A percentile compares a stretch with the other conserved stretches of the same genome.
Conservation (phyloP, 2,888 invertebrate genomes). For the Eilema caniola region DNA sequence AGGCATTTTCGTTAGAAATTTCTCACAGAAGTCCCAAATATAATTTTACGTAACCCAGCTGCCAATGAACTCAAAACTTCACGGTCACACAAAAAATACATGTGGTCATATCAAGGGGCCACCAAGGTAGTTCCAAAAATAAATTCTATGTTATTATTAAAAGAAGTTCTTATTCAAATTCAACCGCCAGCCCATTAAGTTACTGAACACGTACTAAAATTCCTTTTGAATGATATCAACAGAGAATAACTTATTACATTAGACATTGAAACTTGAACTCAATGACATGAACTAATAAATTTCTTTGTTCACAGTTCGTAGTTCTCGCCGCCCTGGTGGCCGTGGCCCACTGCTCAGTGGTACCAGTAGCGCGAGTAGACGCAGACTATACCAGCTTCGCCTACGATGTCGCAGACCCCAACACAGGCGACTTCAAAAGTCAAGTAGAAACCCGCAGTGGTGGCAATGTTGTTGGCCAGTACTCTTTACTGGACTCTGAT, state of each 20-base stretch:
- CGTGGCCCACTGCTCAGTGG: constrained; percentile 77
- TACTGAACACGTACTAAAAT: neutral
- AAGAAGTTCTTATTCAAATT: constrained; percentile 1
- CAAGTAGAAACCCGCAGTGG: constrained; percentile 86
- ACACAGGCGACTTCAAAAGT: constrained; percentile 87
- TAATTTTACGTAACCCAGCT: neutral
- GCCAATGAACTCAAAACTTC: neutral
- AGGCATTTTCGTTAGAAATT: neutral
- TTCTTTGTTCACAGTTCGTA: constrained; percentile 70
- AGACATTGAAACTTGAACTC: neutral
- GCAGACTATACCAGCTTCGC: constrained; percentile 83
- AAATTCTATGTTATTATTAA: neutral
- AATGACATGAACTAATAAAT: neutral
- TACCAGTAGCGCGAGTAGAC: constrained; percentile 85
- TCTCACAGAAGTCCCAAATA: neutral
- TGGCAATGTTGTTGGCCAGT: constrained; percentile 84
- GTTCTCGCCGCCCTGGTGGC: constrained; percentile 77
- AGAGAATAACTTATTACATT: neutral
- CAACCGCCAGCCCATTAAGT: neutral
- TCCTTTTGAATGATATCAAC: constrained; percentile 2
- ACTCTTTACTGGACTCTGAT: constrained; percentile 85
- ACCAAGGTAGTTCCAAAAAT: neutral
- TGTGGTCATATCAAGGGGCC: neutral
- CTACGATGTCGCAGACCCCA: constrained; percentile 86
- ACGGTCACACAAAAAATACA: neutral